Evolutionary conservation across 2,888 invertebrate genomes (phyloP).

Genomic region (Morinoia aosen): DNA sequence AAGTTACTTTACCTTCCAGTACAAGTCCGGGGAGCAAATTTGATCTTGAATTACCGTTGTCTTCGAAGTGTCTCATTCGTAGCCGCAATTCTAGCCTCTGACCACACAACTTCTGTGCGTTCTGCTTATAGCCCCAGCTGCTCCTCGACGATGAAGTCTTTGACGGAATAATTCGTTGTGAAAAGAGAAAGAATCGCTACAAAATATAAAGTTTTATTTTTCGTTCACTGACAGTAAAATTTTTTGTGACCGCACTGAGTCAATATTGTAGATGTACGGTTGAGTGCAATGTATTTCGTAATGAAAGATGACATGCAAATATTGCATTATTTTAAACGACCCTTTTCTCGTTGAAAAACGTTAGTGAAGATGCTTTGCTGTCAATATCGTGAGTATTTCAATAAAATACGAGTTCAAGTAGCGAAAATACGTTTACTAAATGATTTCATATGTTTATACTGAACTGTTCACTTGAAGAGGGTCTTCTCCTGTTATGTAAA

Average conservation of each 20-base stretch:
- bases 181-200: neutral
- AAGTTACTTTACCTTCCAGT: too few species aligned
- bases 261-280: neutral
- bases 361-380: too few species aligned
- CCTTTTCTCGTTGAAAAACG: too few species aligned
- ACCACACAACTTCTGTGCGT: neutral
- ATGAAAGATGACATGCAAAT: neutral
- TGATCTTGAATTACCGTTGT: too few species aligned
- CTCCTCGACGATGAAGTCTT: neutral
- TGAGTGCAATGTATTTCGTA: neutral
- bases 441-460: neutral
- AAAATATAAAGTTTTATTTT: neutral
- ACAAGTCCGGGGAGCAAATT: too few species aligned
- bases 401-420: neutral
- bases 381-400: neutral
- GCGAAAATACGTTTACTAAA: neutral
- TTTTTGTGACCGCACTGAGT: neutral
- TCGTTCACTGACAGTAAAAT: neutral
- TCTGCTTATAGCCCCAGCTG: neutral
- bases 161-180: neutral
- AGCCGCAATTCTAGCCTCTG: neutral
- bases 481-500: neutral
- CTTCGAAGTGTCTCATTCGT: too few species aligned
- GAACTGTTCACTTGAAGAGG: neutral
- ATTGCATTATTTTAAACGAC: neutral